Evolutionary conservation across 2,888 invertebrate species (phyloP), one percentile per base, ranked within the genome.

Genomic region (Selenia dentaria): DNA sequence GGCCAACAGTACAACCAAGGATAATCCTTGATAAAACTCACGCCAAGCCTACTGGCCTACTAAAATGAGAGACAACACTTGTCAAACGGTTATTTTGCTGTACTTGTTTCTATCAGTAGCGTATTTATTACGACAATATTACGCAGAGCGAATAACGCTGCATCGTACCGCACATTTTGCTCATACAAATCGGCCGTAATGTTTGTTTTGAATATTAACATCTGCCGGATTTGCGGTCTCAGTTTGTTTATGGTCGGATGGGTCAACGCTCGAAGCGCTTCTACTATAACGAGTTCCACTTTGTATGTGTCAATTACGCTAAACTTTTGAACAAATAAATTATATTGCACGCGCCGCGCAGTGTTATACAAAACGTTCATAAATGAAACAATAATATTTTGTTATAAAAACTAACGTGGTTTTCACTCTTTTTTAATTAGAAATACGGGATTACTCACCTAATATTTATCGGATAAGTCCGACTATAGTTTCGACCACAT

Each of bases 101-200:
- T 62, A 54, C 52, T 57, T 50, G 83, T 82, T 82, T 81, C 83
- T 80, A 81, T 81, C 75, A 76, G 57, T 63, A 58, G 62, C 56
- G 69, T 77, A 82, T 79, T 78, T 79, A 79, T 79, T 62, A 72
- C 69, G 70, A 75, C 78, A 77, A 75, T 80, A 75, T 73, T 61
- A 61, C 66, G 52, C 57, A 56, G 50, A 39, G 20, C 61, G 57
- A 61, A 69, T 73, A 57, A 53, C 51, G 54, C 26, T 39, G 33
- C 33, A 20, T 6, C 18, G 24, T 29, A 10, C 2, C 10, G 14
- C 20, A 35, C 2, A 29, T 68, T 69, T 68, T 60, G 61, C 56
- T 60, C 53, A 68, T 71, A 66, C 62, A 67, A 71, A 70, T 67
- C 56, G 48, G 37, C 51, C 36, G 58, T 61, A 59, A 64, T 70